These are phyloP conservation scores for Marisa cornuarietis DNA, from an alignment of 1,140 invertebrate genomes.

Conservation along the genomic window DNA sequence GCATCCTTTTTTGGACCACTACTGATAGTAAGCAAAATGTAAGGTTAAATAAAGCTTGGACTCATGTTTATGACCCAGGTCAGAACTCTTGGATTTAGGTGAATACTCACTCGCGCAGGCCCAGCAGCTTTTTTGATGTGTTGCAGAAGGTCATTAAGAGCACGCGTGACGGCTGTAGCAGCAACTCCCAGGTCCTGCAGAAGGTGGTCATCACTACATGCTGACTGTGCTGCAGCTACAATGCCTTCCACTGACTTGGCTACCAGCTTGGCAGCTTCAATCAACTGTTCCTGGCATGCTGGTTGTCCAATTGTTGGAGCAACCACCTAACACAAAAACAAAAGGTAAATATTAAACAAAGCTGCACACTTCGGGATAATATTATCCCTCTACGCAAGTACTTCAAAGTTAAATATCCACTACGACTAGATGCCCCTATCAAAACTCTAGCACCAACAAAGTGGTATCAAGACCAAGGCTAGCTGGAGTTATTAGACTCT, in stretches of 20 bases:
- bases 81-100: background rate
- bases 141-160: conserved; percentile 88
- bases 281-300: conserved; percentile 92
- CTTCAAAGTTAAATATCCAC: no score
- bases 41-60: background rate
- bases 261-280: conserved; percentile 92
- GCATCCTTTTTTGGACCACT: no score
- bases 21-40: background rate
- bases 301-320: conserved; percentile 83
- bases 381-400: no score
- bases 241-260: conserved; percentile 90
- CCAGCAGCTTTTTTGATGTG: conserved; percentile 79
- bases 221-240: conserved; percentile 80
- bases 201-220: conserved; percentile 74
- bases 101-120: conserved; percentile 45
- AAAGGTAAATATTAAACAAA: no score
- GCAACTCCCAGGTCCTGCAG: conserved; percentile 83
- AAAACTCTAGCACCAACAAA: no score
- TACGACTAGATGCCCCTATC: no score
- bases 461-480: no score
- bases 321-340: conserved; percentile 65
- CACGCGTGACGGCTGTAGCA: conserved; percentile 87
- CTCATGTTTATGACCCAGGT: background rate
- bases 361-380: no score
- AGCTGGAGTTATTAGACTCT: no score